Percentiles rank a stretch among this genome's conserved stretches.
phyloP scores from a whole-genome alignment of 2,113 vertebrate genomes.

The Arvicanthis niloticus region DNA sequence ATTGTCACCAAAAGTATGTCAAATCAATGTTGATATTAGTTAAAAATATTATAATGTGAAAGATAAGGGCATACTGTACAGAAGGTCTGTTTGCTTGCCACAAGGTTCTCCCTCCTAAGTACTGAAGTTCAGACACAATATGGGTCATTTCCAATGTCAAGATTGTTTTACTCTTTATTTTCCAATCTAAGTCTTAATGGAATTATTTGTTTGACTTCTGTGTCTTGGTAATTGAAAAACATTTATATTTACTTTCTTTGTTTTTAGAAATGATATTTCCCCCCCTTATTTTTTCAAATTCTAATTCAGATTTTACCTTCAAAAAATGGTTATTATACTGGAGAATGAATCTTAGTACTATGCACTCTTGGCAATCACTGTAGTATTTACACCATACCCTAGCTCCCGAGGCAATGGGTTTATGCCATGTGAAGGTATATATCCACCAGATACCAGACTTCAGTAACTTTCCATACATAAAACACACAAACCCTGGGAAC shows the following conservation, averaged over 20 bases:
- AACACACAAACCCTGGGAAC: neutral
- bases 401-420: neutral
- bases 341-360: too few species aligned
- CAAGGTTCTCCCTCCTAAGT: conserved; percentile 65
- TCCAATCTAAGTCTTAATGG: conserved; percentile 14
- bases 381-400: neutral
- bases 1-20: conserved; percentile 82
- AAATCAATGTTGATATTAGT: conserved; percentile 81
- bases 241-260: neutral
- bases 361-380: neutral
- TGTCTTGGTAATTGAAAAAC: conserved; percentile 1
- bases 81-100: conserved; percentile 75
- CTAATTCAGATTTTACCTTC: neutral
- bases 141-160: conserved; percentile 76
- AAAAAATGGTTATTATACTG: neutral
- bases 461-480: neutral
- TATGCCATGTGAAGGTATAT: neutral
- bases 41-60: conserved; percentile 79
- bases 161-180: conserved; percentile 54
- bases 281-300: neutral
- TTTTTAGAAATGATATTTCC: neutral
- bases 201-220: conserved; percentile 31
- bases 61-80: conserved; percentile 70
- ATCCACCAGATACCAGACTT: neutral
- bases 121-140: conserved; percentile 69